A percentile compares a stretch with the other conserved stretches of the same genome.
These are phyloP conservation scores for Synanthedon formicaeformis DNA, from an alignment of 2,888 invertebrate genomes.

Conservation along the genomic window DNA sequence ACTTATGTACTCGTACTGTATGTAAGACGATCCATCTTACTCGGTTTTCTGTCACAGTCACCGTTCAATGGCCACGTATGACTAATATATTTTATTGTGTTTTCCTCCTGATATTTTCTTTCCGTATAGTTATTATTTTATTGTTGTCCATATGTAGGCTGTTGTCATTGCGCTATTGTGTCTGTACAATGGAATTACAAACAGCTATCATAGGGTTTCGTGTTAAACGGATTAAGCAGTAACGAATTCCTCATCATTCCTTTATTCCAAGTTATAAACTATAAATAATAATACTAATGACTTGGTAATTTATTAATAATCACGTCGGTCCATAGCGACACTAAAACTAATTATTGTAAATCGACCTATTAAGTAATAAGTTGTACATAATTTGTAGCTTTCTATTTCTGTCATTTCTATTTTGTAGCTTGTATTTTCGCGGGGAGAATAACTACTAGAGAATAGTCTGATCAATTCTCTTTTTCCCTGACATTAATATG, in stretches of 20 bases:
- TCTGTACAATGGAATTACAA: not conserved
- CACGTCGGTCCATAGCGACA: too few species aligned
- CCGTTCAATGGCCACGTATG: constrained; percentile 8
- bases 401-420: too few species aligned
- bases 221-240: not conserved
- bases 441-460: too few species aligned
- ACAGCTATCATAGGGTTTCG: not conserved
- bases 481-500: too few species aligned
- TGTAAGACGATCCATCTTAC: constrained; percentile 8
- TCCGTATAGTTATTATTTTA: not conserved
- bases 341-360: too few species aligned
- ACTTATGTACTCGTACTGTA: not conserved
- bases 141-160: not conserved
- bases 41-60: constrained; percentile 9
- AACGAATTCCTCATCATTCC: not conserved
- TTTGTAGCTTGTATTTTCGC: too few species aligned
- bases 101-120: not conserved
- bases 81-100: constrained; percentile 5
- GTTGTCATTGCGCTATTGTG: not conserved
- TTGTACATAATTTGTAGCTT: too few species aligned
- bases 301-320: too few species aligned
- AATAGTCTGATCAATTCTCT: too few species aligned
- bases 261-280: too few species aligned
- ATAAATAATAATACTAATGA: too few species aligned
- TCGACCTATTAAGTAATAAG: too few species aligned